phyloP scores from a whole-genome alignment of 2,888 invertebrate species.

The Drosophila maculinotata region DNA sequence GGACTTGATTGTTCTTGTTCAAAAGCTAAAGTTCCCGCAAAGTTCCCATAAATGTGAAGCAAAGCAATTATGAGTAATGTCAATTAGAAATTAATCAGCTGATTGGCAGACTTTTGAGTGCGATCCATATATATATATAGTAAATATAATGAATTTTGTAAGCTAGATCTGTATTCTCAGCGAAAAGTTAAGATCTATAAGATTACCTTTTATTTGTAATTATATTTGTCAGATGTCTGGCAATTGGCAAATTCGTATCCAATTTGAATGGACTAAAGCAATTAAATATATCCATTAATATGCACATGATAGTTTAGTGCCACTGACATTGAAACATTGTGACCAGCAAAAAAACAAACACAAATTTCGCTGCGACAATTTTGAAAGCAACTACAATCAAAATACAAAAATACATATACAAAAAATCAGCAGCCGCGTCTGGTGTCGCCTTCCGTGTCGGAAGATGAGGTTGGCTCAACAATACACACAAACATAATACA shows the following conservation, averaged over 20 bases:
- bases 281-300: constrained; percentile 55
- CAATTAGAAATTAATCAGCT: neutral
- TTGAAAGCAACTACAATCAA: constrained; percentile 31
- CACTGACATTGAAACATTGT: constrained; percentile 78
- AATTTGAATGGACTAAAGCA: constrained; percentile 13
- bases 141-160: neutral
- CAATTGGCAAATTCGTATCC: constrained; percentile 3
- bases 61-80: neutral
- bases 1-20: neutral
- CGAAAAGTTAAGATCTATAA: neutral
- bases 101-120: neutral
- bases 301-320: constrained; percentile 58
- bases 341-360: constrained; percentile 37
- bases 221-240: neutral
- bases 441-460: constrained; percentile 75
- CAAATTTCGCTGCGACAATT: constrained; percentile 67
- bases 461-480: constrained; percentile 58
- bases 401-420: constrained; percentile 12
- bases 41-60: neutral
- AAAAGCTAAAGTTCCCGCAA: neutral
- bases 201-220: neutral
- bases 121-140: neutral
- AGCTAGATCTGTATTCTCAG: neutral
- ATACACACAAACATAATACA: constrained; percentile 29
- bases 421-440: constrained; percentile 33